Evolutionary conservation across 2,888 invertebrate species (phyloP), one percentile per base, ranked within the genome.

Genomic region (Atrina japonica): DNA sequence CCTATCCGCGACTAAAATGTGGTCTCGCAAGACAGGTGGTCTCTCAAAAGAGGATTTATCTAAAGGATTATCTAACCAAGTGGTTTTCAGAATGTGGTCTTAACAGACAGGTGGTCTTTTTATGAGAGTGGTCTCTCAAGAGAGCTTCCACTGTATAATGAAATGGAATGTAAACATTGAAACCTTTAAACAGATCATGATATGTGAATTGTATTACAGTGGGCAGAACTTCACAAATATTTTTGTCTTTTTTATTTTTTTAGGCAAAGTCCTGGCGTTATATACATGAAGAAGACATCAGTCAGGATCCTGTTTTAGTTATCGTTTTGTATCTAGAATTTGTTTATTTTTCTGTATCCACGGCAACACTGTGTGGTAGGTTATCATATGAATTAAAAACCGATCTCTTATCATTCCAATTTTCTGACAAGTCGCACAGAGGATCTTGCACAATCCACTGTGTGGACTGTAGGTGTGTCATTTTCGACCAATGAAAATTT

Each of bases 281-380:
- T 70, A 74, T 85, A 11, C 72, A 74, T 16, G 83, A 82, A 30
- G 83, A 82, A 40, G 77, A 78, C 21, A 63, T 75, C 14, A 52
- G 55, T 7, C 50, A 67, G 0, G 77, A 79, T 67, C 84, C 84
- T 0, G 77, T 76, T 2, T 52, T 77, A 29, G 76, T 86, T 27
- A 77, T 83, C 6, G 75, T 70, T 1, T 59, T 83, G 11, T 86
- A 83, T 59, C 72, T 74, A 52, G 79, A 80, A 65, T 83, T 86
- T 63, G 73, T 86, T 21, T 86, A 81, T 71, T 84, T 83, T 65
- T 86, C 86, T 35, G 83, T 85, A 11, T 86, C 86, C 53, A 84
- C 85, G 21, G 84, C 83, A 67, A 86, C 86, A 0, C 73, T 86
- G 14, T 85, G 85, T 78, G 86, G 86, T 85, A 75, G 66, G 75